A percentile compares a stretch with the other conserved stretches of the same genome.
Conservation (phyloP, 2,797 vertebrate genomes). For the Craterocephalus amniculus region DNA sequence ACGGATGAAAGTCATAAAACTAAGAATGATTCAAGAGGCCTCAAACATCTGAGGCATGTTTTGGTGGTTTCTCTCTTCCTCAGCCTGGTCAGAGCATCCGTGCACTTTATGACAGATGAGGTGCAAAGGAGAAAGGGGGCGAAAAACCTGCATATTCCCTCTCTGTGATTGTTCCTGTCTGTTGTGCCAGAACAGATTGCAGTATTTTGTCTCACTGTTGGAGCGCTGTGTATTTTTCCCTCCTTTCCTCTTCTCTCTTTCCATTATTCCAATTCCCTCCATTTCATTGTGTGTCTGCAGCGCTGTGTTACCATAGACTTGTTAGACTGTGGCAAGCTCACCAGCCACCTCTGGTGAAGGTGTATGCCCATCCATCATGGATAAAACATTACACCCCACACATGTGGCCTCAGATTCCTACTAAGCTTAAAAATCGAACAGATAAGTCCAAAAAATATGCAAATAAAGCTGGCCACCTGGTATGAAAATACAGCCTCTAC, state of each 20-base stretch:
- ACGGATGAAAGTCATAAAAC: slow-evolving; percentile 37
- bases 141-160: slow-evolving; percentile 64
- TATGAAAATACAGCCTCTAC: slow-evolving; percentile 64
- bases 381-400: slow-evolving; percentile 61
- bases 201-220: slow-evolving; percentile 72
- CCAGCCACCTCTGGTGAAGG: slow-evolving; percentile 44
- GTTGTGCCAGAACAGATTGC: slow-evolving; percentile 77
- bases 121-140: slow-evolving; percentile 19
- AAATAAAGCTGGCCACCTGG: slow-evolving; percentile 40
- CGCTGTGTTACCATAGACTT: slow-evolving; percentile 31
- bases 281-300: slow-evolving; percentile 69
- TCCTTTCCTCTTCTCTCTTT: slow-evolving; percentile 38
- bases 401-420: slow-evolving; percentile 37
- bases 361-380: slow-evolving; percentile 61
- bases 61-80: slow-evolving; percentile 22
- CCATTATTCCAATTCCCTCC: slow-evolving; percentile 67
- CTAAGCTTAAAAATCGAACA: slow-evolving; percentile 35
- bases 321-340: slow-evolving; percentile 37
- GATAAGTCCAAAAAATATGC: slow-evolving; percentile 53
- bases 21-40: slow-evolving; percentile 34
- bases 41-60: slow-evolving; percentile 19
- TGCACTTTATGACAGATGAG: slow-evolving; percentile 60
- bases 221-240: slow-evolving; percentile 57
- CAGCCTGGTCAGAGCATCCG: slow-evolving; percentile 49
- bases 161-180: slow-evolving; percentile 76